A percentile compares a stretch with the other conserved stretches of the same genome.
phyloP scores from a whole-genome alignment of 2,888 invertebrate species.

The Brenthis hecate region DNA sequence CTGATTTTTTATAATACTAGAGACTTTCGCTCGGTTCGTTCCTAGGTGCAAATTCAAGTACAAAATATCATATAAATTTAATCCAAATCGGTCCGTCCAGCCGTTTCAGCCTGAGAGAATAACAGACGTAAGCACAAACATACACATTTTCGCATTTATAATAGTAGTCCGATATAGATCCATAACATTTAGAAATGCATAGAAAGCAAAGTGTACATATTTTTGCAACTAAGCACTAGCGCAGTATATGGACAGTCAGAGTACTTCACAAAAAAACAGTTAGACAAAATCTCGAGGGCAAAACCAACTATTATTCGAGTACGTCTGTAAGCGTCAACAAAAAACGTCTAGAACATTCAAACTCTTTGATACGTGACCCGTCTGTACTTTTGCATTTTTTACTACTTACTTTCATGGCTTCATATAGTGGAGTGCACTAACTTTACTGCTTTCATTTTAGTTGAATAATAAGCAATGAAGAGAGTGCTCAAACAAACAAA shows the following conservation, averaged over 20 bases:
- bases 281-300: constrained; percentile 26
- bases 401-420: constrained; percentile 22
- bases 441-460: constrained; percentile 8
- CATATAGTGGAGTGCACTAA: constrained; percentile 11
- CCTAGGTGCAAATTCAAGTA: too few relatives aligned
- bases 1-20: too few relatives aligned
- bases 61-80: too few relatives aligned
- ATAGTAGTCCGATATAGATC: too few relatives aligned
- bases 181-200: too few relatives aligned
- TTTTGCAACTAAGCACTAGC: too few relatives aligned
- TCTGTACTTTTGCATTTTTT: constrained; percentile 30
- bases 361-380: constrained; percentile 32
- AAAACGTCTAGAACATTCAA: constrained; percentile 42
- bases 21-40: too few relatives aligned
- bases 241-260: constrained; percentile 9
- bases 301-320: constrained; percentile 31
- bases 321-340: constrained; percentile 35
- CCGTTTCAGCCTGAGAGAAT: too few relatives aligned
- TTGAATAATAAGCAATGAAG: not conserved
- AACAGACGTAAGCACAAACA: too few relatives aligned
- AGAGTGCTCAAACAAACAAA: not conserved
- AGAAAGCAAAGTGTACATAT: too few relatives aligned
- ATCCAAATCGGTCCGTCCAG: too few relatives aligned
- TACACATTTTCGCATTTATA: too few relatives aligned
- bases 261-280: constrained; percentile 19